A percentile compares a stretch with the other conserved stretches of the same genome.
Evolutionary conservation across 2,888 invertebrate genomes (phyloP).

Genomic region (Torymus texanus): DNA sequence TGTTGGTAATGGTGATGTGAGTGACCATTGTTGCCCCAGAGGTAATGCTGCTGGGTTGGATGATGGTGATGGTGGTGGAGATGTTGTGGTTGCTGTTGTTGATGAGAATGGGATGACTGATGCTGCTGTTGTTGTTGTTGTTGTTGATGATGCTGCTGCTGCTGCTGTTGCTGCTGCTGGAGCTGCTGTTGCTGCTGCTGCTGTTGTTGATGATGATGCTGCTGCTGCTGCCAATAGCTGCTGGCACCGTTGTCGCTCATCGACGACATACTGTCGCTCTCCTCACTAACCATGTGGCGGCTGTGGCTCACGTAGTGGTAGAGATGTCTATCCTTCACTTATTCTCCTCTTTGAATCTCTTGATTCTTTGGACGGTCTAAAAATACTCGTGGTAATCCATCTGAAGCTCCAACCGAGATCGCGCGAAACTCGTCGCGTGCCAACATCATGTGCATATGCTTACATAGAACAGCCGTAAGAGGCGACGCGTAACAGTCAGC

Average conservation of each 20-base stretch:
- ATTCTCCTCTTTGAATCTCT: neutral
- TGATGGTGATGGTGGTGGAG: slow-evolving; percentile 57
- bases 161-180: slow-evolving; percentile 60
- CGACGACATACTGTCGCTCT: slow-evolving; percentile 62
- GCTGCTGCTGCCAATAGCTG: slow-evolving; percentile 71
- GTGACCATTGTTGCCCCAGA: slow-evolving; percentile 45
- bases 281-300: slow-evolving; percentile 65
- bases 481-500: too few relatives aligned
- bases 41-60: slow-evolving; percentile 58
- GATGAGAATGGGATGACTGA: slow-evolving; percentile 57
- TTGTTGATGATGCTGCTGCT: slow-evolving; percentile 58
- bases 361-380: too few relatives aligned
- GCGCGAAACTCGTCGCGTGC: too few relatives aligned
- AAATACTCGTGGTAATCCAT: too few relatives aligned
- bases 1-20: slow-evolving; percentile 56
- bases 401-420: too few relatives aligned
- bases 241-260: slow-evolving; percentile 61
- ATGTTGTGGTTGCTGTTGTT: slow-evolving; percentile 50
- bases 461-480: too few relatives aligned
- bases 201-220: slow-evolving; percentile 63
- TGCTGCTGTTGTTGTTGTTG: slow-evolving; percentile 59
- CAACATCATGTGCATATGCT: too few relatives aligned
- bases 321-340: neutral
- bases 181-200: slow-evolving; percentile 60
- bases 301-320: slow-evolving; percentile 27